phyloP scores from a whole-genome alignment of 2,113 vertebrate species.

The Thermophis baileyi region DNA sequence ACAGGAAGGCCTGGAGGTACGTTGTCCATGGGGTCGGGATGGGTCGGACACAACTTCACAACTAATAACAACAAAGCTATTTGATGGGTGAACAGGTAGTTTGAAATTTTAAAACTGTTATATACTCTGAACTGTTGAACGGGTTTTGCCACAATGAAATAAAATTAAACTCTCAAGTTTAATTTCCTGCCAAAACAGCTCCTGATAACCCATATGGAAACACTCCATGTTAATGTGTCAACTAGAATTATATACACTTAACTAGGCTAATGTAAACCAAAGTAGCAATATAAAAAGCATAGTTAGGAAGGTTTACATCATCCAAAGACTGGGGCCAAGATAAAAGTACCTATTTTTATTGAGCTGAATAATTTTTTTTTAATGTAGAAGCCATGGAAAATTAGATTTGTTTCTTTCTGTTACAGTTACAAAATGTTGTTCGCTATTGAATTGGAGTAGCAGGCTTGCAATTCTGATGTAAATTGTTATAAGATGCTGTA shows the following conservation, averaged over 20 bases:
- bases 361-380: neutral
- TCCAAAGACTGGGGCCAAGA: neutral
- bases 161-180: neutral
- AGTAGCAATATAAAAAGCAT: neutral
- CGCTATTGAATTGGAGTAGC: neutral
- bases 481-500: neutral
- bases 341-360: neutral
- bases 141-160: neutral
- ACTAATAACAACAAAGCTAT: neutral
- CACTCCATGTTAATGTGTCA: conserved; percentile 16
- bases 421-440: neutral
- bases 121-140: conserved; percentile 29
- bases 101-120: conserved; percentile 18
- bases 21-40: no score
- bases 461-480: neutral
- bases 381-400: neutral
- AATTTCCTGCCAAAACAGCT: conserved; percentile 8
- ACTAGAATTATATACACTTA: conserved; percentile 19
- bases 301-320: conserved; percentile 10
- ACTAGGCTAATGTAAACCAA: conserved; percentile 28
- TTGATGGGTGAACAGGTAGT: neutral
- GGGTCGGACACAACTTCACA: no score
- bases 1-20: no score
- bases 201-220: conserved; percentile 13
- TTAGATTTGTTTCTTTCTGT: neutral